Evolutionary conservation across 2,113 vertebrate genomes (phyloP), one percentile per base, ranked within the genome.

Genomic region (Oncorhynchus kisutch): DNA sequence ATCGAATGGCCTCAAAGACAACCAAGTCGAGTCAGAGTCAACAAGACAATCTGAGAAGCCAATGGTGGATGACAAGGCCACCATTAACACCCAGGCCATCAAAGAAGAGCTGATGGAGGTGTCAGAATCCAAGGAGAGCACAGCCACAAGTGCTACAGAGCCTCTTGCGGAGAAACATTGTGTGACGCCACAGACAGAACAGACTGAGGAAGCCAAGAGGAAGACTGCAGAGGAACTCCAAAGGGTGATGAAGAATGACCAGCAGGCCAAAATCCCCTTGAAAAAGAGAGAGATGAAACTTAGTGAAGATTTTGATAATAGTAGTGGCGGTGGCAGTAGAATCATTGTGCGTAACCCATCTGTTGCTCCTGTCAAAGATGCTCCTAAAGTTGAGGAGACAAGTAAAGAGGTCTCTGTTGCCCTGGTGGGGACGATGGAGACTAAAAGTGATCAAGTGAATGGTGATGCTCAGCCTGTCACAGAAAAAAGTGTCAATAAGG

Each of bases 201-300:
- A 92, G 16, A 85, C 85, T 6, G 95, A 95, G 22, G 96, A 96
- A 70, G 80, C 81, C 0, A 91, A 89, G 59, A 96, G 94, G 76
- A 96, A 90, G 69, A 90, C 91, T 5, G 83, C 89, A 0, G 97
- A 96, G 76, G 96, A 97, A 80, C 93, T 94, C 0, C 97, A 97
- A 71, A 96, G 96, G 78, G 82, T 90, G 5, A 88, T 97, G 60
- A 99, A 96, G 89, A 98, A 94, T 62, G 96, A 98, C 88, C 96
- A 98, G 39, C 98, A 98, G 86, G 97, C 97, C 29, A 99, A 99
- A 85, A 98, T 99, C 81, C 98, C 98, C 0, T 86, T 99, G 68
- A 99, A 99, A 82, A 99, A 99, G 75, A 88, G 98, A 31, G 98
- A 99, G 76, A 97, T 99, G 91, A 99, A 99, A 82, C 91, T 97